Conservation (phyloP, 92 coral and sea anemone genomes). For the Umimayanthus kanabou region DNA sequence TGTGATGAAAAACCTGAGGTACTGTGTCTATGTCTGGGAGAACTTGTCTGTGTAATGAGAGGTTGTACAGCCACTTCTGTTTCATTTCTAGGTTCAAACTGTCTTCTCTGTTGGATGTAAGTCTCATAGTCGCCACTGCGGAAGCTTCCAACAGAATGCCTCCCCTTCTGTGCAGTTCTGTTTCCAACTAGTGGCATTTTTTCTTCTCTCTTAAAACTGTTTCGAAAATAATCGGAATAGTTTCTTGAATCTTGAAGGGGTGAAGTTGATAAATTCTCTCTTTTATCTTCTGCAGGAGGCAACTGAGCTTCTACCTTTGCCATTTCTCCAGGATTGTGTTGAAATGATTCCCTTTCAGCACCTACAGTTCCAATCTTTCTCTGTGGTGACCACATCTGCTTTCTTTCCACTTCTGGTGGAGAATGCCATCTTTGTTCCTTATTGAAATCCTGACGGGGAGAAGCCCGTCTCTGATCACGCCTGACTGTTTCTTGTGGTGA, state of each 20-base stretch:
- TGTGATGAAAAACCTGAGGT: background rate
- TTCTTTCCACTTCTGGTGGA: conserved; percentile 13
- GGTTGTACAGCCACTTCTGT: conserved; percentile 9
- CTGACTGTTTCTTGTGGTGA: background rate
- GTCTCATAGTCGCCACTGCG: background rate
- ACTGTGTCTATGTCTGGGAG: background rate
- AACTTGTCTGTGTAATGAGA: background rate
- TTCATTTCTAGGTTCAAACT: conserved; percentile 1
- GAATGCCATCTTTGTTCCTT: background rate
- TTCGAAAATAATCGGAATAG: background rate
- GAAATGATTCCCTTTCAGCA: background rate
- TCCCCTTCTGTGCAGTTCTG: background rate
- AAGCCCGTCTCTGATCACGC: background rate
- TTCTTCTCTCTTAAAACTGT: background rate
- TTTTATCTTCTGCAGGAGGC: background rate
- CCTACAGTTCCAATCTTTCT: conserved; percentile 6
- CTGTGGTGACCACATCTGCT: background rate
- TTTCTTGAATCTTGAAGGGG: conserved; percentile 1
- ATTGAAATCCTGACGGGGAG: background rate
- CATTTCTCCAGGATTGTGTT: background rate
- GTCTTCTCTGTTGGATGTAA: background rate
- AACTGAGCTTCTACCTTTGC: background rate
- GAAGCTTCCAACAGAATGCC: conserved; percentile 32
- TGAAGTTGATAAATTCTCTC: background rate
- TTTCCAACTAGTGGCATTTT: background rate